Percentiles rank a stretch among this genome's conserved stretches.
These are phyloP conservation scores for Caenorhabditis wallacei DNA, from an alignment of 2,888 invertebrate species.

Conservation along the genomic window DNA sequence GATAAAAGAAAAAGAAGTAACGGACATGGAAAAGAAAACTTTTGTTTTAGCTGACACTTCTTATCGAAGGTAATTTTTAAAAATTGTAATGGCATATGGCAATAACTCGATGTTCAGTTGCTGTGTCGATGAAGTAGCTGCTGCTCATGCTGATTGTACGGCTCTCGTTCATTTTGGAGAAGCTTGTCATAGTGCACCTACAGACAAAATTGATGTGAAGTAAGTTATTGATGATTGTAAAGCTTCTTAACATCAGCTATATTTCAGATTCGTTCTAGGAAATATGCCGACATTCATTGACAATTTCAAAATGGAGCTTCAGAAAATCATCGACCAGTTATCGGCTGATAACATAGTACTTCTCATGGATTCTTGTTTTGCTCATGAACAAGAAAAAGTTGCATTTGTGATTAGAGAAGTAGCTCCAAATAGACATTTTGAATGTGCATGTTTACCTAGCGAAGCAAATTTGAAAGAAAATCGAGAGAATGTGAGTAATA, in stretches of 20 bases:
- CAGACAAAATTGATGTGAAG: constrained; percentile 88
- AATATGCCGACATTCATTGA: constrained; percentile 46
- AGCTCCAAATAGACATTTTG: constrained; percentile 1
- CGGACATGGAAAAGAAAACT: constrained; percentile 60
- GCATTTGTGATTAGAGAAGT: constrained; percentile 4
- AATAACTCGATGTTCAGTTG: too few species aligned
- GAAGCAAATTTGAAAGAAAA: constrained; percentile 7
- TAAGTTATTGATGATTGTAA: constrained; percentile 66
- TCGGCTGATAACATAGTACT: constrained; percentile 46
- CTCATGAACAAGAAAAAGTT: constrained; percentile 45
- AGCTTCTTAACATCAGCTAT: neutral
- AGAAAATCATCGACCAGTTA: constrained; percentile 6
- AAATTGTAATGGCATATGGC: too few species aligned
- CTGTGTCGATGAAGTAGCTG: constrained; percentile 93
- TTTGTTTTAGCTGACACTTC: constrained; percentile 82
- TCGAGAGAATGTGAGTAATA: constrained; percentile 27
- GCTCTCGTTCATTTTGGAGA: constrained; percentile 94
- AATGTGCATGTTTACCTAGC: constrained; percentile 28
- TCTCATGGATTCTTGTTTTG: constrained; percentile 61
- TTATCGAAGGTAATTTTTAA: constrained; percentile 77
- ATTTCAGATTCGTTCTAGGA: constrained; percentile 71
- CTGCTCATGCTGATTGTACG: constrained; percentile 92
- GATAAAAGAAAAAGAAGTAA: neutral
- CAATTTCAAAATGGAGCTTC: constrained; percentile 14
- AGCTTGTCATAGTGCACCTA: constrained; percentile 89